These are phyloP conservation scores for Apocrypta bakeri DNA, from an alignment of 1,140 invertebrate species.

Conservation along the genomic window DNA sequence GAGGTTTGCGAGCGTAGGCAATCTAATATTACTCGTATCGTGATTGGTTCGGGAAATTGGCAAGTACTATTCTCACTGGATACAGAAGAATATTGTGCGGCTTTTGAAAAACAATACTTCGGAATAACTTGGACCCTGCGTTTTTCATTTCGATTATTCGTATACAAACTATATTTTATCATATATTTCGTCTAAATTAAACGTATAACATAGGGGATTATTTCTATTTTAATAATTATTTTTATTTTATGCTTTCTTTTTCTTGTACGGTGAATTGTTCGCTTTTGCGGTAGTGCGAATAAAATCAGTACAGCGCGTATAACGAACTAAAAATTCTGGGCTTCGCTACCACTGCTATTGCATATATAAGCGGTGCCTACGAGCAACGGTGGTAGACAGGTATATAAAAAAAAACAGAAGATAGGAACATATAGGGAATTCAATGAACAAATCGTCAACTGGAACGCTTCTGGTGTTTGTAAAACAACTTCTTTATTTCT, in stretches of 20 bases:
- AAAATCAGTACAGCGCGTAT: constrained; percentile 13
- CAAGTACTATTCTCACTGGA: not conserved
- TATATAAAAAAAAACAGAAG: not conserved
- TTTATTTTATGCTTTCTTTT: too few relatives aligned
- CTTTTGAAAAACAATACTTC: not conserved
- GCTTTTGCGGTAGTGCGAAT: not conserved
- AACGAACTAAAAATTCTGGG: constrained; percentile 34
- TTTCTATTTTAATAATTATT: too few relatives aligned
- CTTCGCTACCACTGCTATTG: not conserved
- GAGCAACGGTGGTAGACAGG: not conserved
- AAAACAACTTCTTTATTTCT: constrained; percentile 38
- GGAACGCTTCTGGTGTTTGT: constrained; percentile 40
- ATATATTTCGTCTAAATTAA: too few relatives aligned
- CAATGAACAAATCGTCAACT: constrained; percentile 36
- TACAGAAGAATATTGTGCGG: not conserved
- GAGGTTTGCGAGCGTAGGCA: not conserved
- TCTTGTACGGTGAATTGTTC: too few relatives aligned
- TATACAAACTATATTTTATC: too few relatives aligned
- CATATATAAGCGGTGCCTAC: not conserved
- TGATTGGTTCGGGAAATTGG: not conserved
- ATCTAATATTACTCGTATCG: not conserved
- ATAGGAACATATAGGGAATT: constrained; percentile 13
- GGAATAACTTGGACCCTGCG: too few relatives aligned
- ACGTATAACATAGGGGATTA: too few relatives aligned
- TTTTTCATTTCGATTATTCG: too few relatives aligned